A percentile compares a stretch with the other conserved stretches of the same genome.
phyloP scores from a whole-genome alignment of 2,797 vertebrate genomes.

The Clarias laeviceps region DNA sequence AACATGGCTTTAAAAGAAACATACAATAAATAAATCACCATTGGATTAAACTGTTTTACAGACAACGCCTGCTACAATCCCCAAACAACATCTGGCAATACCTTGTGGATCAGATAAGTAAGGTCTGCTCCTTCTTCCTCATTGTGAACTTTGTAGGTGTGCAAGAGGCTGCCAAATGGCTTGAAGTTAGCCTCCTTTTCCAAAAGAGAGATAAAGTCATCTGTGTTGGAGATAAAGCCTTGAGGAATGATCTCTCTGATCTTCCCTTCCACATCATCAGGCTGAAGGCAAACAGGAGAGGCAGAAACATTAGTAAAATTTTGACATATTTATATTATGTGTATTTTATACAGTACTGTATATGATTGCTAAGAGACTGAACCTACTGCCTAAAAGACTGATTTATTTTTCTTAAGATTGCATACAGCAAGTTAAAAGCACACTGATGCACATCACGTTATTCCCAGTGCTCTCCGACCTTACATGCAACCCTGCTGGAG shows the following conservation, averaged over 20 bases:
- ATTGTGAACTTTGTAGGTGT: slow-evolving; percentile 88
- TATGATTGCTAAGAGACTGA: background rate
- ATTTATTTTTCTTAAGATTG: slow-evolving; percentile 5
- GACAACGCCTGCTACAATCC: too few species aligned
- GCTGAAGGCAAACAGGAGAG: slow-evolving; percentile 67
- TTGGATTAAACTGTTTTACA: background rate
- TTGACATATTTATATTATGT: background rate
- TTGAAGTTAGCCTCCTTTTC: slow-evolving; percentile 96
- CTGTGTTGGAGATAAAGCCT: slow-evolving; percentile 89
- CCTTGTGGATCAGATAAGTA: slow-evolving; percentile 94
- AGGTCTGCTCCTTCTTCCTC: slow-evolving; percentile 89
- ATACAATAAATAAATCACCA: background rate
- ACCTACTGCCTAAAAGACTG: background rate
- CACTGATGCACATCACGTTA: slow-evolving; percentile 13
- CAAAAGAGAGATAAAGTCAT: slow-evolving; percentile 91
- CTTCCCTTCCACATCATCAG: slow-evolving; percentile 93
- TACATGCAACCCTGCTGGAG: slow-evolving; percentile 53
- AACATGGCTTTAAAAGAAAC: background rate
- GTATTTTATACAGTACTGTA: background rate
- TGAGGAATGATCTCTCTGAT: slow-evolving; percentile 90
- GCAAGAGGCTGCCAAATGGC: slow-evolving; percentile 89
- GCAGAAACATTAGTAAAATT: background rate
- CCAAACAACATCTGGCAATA: slow-evolving; percentile 59
- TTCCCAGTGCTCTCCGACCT: slow-evolving; percentile 39
- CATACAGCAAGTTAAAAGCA: slow-evolving; percentile 33